Percentiles rank a stretch among this genome's conserved stretches.
Conservation (phyloP, 2,888 invertebrate species). For the Machimus atricapillus region DNA sequence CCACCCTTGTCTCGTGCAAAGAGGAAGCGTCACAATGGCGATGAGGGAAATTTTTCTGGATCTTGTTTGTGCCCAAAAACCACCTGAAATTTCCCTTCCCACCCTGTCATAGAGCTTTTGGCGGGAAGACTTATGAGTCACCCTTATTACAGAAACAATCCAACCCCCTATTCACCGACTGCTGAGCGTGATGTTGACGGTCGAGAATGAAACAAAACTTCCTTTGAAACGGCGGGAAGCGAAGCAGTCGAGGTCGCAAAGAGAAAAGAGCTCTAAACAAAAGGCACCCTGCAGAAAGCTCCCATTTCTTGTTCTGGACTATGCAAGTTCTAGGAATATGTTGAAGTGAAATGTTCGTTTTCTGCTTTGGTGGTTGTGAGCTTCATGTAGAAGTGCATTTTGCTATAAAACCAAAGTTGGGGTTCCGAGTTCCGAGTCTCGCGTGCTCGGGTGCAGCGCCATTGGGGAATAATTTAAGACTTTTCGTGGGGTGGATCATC, state of each 20-base stretch:
- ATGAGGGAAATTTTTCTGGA: not conserved
- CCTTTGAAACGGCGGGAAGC: not conserved
- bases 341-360: not conserved
- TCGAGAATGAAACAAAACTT: not conserved
- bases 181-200: not conserved
- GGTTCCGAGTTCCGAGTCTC: not conserved
- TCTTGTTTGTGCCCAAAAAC: not conserved
- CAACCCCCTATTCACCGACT: not conserved
- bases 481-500: not conserved
- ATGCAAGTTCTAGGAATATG: not conserved
- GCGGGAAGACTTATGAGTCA: not conserved
- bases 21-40: not conserved
- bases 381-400: not conserved
- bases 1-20: not conserved
- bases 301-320: not conserved
- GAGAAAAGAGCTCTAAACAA: not conserved
- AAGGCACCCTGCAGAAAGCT: not conserved
- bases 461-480: not conserved
- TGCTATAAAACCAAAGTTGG: not conserved
- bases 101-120: not conserved
- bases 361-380: not conserved
- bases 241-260: not conserved
- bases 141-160: not conserved
- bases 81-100: not conserved
- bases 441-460: not conserved